A percentile compares a stretch with the other conserved stretches of the same genome.
phyloP scores from a whole-genome alignment of 2,797 vertebrate genomes.

The Streptopelia turtur region DNA sequence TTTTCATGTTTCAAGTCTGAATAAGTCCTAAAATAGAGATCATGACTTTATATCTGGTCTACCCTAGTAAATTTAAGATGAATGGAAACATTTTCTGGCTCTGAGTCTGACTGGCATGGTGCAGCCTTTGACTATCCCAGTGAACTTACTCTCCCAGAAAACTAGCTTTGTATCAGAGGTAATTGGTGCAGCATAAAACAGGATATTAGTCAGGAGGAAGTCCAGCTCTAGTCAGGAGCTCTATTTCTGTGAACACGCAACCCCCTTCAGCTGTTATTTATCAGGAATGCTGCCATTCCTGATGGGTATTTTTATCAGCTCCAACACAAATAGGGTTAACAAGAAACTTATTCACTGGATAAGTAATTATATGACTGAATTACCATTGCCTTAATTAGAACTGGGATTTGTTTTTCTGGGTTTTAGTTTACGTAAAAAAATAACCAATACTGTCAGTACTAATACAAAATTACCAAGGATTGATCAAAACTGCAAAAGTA shows the following conservation, averaged over 20 bases:
- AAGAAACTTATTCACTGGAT: not conserved
- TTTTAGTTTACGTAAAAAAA: conserved; percentile 5
- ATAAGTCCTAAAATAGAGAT: not conserved
- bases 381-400: not conserved
- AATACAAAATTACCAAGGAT: not conserved
- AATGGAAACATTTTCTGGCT: not conserved
- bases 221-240: not conserved
- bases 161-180: not conserved
- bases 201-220: not conserved
- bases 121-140: not conserved
- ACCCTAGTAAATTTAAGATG: not conserved
- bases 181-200: not conserved
- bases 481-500: not conserved
- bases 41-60: not conserved
- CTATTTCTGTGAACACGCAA: not conserved
- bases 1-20: not conserved
- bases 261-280: not conserved
- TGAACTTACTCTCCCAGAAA: not conserved
- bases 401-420: not conserved
- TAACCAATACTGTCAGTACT: not conserved
- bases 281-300: not conserved
- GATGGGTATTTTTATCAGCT: not conserved
- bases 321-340: not conserved
- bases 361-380: not conserved
- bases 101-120: not conserved